A percentile compares a stretch with the other conserved stretches of the same genome.
These are phyloP conservation scores for Scaeva pyrastri DNA, from an alignment of 2,888 invertebrate species.

Conservation along the genomic window DNA sequence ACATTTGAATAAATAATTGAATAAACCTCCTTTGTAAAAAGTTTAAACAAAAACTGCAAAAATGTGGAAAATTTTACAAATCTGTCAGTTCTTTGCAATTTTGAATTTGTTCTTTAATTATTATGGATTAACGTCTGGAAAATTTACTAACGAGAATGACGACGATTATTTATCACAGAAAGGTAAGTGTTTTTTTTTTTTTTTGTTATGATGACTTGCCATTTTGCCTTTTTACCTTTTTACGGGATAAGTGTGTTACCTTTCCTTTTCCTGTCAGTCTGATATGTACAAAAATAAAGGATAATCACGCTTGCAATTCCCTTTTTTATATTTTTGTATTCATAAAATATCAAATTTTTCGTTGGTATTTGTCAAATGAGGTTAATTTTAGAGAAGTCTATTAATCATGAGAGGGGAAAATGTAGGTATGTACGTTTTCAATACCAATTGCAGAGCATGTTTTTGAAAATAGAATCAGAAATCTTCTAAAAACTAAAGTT, in stretches of 20 bases:
- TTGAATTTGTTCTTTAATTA: conserved; percentile 62
- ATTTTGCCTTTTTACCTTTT: too few relatives aligned
- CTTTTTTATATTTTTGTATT: neutral
- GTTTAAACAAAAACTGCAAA: conserved; percentile 23
- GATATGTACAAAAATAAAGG: neutral
- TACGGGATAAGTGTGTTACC: neutral
- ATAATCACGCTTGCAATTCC: neutral
- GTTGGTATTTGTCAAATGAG: too few relatives aligned
- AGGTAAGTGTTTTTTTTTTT: conserved; percentile 77
- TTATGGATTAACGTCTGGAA: conserved; percentile 72
- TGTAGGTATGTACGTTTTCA: too few relatives aligned
- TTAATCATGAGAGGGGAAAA: neutral
- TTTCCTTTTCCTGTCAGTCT: neutral
- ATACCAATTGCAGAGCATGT: too few relatives aligned
- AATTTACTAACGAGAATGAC: conserved; percentile 80
- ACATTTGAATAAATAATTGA: neutral
- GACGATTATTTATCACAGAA: conserved; percentile 82
- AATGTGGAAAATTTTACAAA: conserved; percentile 65
- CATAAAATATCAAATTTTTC: too few relatives aligned
- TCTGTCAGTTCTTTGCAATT: conserved; percentile 64
- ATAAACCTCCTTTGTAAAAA: neutral
- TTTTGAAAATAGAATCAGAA: too few relatives aligned
- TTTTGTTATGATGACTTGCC: neutral
- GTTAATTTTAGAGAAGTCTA: too few relatives aligned
- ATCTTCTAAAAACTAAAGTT: too few relatives aligned